Base-by-base conservation (phyloP, 2,113 vertebrate species). In the Cichladusa arquata region DNA sequence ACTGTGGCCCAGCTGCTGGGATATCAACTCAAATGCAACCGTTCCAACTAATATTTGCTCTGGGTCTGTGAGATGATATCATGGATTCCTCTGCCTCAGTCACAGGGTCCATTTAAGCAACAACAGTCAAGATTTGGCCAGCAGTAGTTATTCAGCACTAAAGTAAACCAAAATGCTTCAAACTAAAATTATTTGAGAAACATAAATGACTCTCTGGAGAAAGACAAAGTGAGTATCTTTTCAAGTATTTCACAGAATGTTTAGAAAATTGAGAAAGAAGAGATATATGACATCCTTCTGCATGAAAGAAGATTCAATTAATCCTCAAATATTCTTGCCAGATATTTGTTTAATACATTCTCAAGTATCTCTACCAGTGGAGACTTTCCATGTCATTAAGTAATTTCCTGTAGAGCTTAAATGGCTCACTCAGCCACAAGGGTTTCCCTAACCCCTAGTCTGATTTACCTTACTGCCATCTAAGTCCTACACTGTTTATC, bases 311-410 rank as follows among this genome's bases (percentile, higher is more conserved):
- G 36, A 47, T 76, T 81, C 47, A 72, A 47, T 72, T 88, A 69
- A 47, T 79, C 4, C 5, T 57, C 65, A 62, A 25, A 61, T 90
- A 72, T 51, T 86, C 50, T 70, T 83, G 36, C 40, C 58, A 80
- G 40, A 65, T 14, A 28, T 80, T 92, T 92, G 44, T 19, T 66
- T 92, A 93, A 92, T 66, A 66, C 33, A 58, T 86, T 91, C 42
- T 88, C 50, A 86, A 83, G 54, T 91, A 73, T 66, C 40, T 88
- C 54, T 54, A 81, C 25, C 51, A 65, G 47, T 78, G 33, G 54
- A 95, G 64, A 96, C 50, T 56, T 95, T 67, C 72, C 73, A 74
- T 44, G 38, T 81, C 69, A 71, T 95, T 78, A 81, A 72, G 44
- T 36, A 87, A 92, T 84, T 81, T 93, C 71, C 40, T 71, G 31